Conservation (phyloP, 2,113 vertebrate genomes). For the Macaca mulatta region DNA sequence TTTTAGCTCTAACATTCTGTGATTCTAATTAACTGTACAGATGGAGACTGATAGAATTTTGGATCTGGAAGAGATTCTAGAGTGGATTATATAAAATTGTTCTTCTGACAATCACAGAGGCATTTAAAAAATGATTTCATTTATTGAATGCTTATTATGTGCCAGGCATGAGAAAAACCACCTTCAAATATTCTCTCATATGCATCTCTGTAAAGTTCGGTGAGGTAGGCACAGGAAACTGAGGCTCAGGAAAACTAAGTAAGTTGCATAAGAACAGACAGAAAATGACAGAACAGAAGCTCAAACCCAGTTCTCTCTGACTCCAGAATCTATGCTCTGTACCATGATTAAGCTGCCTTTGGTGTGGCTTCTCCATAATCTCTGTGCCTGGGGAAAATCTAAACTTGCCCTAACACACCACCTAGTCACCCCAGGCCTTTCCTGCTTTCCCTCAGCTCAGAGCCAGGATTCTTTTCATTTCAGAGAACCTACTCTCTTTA, state of each 20-base stretch:
- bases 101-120: background rate
- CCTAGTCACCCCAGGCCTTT: background rate
- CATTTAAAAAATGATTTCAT: background rate
- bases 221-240: background rate
- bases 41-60: background rate
- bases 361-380: background rate
- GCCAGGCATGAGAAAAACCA: background rate
- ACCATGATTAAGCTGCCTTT: background rate
- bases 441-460: background rate
- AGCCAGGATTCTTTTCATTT: background rate
- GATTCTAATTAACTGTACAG: constrained; percentile 5
- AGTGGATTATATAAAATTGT: background rate
- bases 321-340: background rate
- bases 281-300: background rate
- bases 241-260: background rate
- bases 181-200: background rate
- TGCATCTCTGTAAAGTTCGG: background rate
- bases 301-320: background rate
- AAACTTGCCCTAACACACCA: background rate
- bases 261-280: background rate
- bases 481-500: background rate
- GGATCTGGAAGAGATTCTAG: background rate
- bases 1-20: background rate
- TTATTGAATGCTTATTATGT: background rate
- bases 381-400: background rate